Conservation (phyloP, 2,888 invertebrate genomes). For the Syrphus vitripennis region DNA sequence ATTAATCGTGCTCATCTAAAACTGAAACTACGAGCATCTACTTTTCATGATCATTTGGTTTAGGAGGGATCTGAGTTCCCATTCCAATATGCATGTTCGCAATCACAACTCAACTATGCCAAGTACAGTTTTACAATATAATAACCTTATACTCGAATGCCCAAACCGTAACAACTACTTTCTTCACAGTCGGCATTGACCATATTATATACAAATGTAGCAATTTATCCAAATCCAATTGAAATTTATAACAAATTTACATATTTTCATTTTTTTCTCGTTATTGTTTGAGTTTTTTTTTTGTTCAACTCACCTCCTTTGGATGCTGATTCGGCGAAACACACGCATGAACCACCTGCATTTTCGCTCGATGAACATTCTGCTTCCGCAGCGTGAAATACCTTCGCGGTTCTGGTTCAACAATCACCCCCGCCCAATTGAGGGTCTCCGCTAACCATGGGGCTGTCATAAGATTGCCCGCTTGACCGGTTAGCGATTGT, state of each 20-base stretch:
- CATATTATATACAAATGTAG: neutral
- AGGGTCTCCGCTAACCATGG: slow-evolving; percentile 87
- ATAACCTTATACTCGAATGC: slow-evolving; percentile 1
- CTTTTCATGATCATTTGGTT: neutral
- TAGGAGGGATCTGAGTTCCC: neutral
- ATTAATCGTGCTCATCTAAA: slow-evolving; percentile 8
- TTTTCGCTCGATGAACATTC: slow-evolving; percentile 83
- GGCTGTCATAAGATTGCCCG: slow-evolving; percentile 85
- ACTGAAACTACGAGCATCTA: neutral
- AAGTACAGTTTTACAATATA: neutral
- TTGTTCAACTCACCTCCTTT: slow-evolving; percentile 84
- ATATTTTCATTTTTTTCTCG: neutral
- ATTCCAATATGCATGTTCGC: neutral
- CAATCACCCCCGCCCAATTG: slow-evolving; percentile 88
- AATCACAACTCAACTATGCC: neutral
- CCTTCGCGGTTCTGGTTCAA: slow-evolving; percentile 90
- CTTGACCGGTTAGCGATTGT: slow-evolving; percentile 85
- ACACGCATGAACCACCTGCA: slow-evolving; percentile 89
- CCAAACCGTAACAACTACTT: neutral
- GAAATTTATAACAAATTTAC: slow-evolving; percentile 30
- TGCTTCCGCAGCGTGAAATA: slow-evolving; percentile 86
- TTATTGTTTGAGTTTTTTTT: neutral
- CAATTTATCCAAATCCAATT: slow-evolving; percentile 20
- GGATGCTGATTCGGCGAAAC: slow-evolving; percentile 89
- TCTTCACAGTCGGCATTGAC: slow-evolving; percentile 6